These are phyloP conservation scores for Xanthorhoe designata DNA, from an alignment of 2,888 invertebrate species.

Conservation along the genomic window DNA sequence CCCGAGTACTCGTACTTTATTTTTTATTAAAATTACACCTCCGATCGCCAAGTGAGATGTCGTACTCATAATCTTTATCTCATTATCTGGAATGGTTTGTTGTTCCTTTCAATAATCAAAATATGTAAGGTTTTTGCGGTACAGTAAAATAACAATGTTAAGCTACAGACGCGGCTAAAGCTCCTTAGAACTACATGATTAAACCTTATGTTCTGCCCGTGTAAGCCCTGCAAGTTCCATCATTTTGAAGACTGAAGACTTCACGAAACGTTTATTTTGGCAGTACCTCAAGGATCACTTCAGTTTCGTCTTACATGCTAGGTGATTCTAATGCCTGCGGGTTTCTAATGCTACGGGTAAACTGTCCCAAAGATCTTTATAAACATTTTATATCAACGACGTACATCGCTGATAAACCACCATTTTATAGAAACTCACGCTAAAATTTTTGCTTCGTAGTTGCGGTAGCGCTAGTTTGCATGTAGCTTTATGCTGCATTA, in stretches of 20 bases:
- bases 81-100: constrained; percentile 29
- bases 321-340: too few species aligned
- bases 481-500: constrained; percentile 44
- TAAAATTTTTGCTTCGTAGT: background rate
- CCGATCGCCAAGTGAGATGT: constrained; percentile 53
- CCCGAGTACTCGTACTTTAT: constrained; percentile 32
- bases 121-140: constrained; percentile 18
- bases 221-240: background rate
- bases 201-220: background rate
- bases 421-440: background rate
- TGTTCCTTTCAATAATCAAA: constrained; percentile 37
- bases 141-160: background rate
- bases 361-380: background rate
- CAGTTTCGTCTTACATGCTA: too few species aligned
- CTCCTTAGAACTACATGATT: background rate
- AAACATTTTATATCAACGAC: background rate
- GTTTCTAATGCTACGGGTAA: too few species aligned
- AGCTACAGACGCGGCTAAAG: background rate
- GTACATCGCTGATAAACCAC: background rate
- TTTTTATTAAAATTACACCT: constrained; percentile 33
- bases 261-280: too few species aligned
- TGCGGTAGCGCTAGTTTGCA: constrained; percentile 6
- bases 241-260: too few species aligned
- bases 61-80: constrained; percentile 50
- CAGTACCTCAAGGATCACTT: too few species aligned